Percentiles rank a stretch among this genome's conserved stretches.
Evolutionary conservation across 2,797 vertebrate species (phyloP).

Genomic region (Smutsia temminckii): DNA sequence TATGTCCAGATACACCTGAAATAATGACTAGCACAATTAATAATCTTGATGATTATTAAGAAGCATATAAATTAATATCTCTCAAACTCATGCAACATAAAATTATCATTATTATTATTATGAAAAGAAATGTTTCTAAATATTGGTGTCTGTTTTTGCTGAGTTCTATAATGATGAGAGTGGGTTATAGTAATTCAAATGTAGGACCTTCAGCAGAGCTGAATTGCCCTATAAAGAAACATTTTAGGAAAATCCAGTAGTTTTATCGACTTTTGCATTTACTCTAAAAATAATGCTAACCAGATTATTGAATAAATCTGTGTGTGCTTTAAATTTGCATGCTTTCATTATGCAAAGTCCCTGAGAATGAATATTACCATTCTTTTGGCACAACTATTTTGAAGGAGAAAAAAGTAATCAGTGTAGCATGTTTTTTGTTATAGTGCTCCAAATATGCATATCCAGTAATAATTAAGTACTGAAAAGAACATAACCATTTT

Average conservation of each 20-base stretch:
- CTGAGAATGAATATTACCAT: neutral
- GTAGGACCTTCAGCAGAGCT: neutral
- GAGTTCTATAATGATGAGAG: neutral
- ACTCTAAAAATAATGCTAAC: neutral
- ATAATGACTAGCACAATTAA: neutral
- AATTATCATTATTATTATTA: neutral
- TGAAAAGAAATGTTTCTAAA: neutral
- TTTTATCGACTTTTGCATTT: neutral
- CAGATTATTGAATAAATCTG: neutral
- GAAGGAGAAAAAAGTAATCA: neutral
- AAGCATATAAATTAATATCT: neutral
- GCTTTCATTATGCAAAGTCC: neutral
- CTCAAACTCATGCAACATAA: neutral
- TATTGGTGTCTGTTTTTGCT: neutral
- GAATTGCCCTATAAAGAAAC: neutral
- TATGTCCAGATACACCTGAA: neutral
- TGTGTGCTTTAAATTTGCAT: neutral
- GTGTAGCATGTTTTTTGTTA: neutral
- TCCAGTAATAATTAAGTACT: neutral
- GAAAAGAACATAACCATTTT: neutral
- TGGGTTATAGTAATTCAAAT: neutral
- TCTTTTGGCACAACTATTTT: neutral
- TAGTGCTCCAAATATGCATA: neutral
- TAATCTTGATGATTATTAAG: neutral
- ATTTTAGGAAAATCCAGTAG: neutral